Base-by-base conservation (phyloP, 2,797 vertebrate genomes). In the Urophycis tenuis region DNA sequence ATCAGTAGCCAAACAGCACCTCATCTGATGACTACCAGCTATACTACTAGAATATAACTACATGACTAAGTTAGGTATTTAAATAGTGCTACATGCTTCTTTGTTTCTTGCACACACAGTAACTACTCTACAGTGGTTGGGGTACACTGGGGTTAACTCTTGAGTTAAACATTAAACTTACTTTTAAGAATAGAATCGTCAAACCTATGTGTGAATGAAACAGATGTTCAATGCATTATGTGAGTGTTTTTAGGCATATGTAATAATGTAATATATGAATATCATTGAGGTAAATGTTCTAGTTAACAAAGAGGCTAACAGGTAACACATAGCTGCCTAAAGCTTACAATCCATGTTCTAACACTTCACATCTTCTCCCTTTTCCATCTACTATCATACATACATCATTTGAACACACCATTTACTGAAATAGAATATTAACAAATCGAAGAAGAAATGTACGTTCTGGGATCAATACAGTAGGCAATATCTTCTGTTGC, bases 101-200 rank as follows among this genome's bases (percentile, higher is more conserved):
- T 19, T 79, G n/a, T n/a, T n/a, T n/a, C n/a, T 60, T 60, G 53
- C n/a, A 60, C n/a, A 77, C 39, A 71, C 67, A 31, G 30, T 67
- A 75, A 75, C 74, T 85, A 82, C 30, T 76, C 74, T 79, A 83
- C 60, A 32, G 64, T 32, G 8, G n/a, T n/a, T n/a, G 3, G 75
- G 29, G 35, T 70, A 79, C 82, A 35, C 29, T 36, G 33, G 60
- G 15, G 49, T 73, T 76, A 69, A 60, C 41, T 74, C 32, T 74
- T 5, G 30, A 39, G 76, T 71, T 80, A 82, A 74, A 89, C 87
- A 76, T 71, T 81, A 81, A 74, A 89, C 87, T 90, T 88, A 87
- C 88, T 74, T 85, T 81, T 41, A 77, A 72, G 73, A 74, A 79
- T 85, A 81, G 88, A 83, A 75, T 74, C 39, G 82, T 73, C 77